A percentile compares a stretch with the other conserved stretches of the same genome.
Evolutionary conservation across 2,888 invertebrate genomes (phyloP).

Genomic region (Uropetala carovei): DNA sequence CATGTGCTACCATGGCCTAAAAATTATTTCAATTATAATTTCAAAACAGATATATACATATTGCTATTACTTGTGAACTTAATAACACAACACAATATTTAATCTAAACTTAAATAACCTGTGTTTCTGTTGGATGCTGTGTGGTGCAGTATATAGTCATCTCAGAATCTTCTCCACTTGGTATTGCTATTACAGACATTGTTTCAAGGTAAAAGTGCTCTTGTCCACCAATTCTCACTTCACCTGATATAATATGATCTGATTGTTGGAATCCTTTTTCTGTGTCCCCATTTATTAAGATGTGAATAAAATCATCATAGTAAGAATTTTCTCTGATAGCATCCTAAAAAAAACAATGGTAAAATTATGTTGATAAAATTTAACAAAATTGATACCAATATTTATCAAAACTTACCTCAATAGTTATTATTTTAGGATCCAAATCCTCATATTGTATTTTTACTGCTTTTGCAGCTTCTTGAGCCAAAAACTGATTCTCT

Average conservation of each 20-base stretch:
- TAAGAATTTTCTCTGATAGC: conserved; percentile 69
- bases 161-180: conserved; percentile 74
- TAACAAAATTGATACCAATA: background rate
- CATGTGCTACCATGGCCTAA: conserved; percentile 69
- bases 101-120: conserved; percentile 34
- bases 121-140: conserved; percentile 72
- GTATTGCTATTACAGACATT: conserved; percentile 14
- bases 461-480: conserved; percentile 76
- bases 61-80: background rate
- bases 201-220: conserved; percentile 79
- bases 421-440: conserved; percentile 74
- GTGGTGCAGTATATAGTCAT: conserved; percentile 75
- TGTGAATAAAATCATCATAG: conserved; percentile 66
- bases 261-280: conserved; percentile 72
- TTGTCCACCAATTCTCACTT: conserved; percentile 75
- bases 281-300: conserved; percentile 70
- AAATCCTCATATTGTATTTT: conserved; percentile 75
- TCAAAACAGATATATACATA: background rate
- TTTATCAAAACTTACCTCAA: conserved; percentile 72
- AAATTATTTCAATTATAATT: background rate
- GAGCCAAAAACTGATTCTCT: conserved; percentile 74
- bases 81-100: background rate
- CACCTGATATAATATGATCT: conserved; percentile 75
- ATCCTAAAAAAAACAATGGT: background rate
- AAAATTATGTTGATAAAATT: background rate